A percentile compares a stretch with the other conserved stretches of the same genome.
These are phyloP conservation scores for Prunella strophiata DNA, from an alignment of 2,797 vertebrate genomes.

Conservation along the genomic window DNA sequence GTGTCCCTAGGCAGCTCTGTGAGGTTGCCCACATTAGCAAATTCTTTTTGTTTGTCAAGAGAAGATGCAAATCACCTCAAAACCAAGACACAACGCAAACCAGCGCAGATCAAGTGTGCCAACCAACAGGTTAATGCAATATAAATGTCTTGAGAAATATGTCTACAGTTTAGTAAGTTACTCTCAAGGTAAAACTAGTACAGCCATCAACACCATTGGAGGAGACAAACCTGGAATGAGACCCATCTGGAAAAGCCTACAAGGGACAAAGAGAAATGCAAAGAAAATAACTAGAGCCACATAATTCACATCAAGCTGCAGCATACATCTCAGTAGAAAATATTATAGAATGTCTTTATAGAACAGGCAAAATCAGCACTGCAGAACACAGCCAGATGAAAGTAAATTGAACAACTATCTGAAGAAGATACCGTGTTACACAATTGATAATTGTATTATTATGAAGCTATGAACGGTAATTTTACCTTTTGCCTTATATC, in stretches of 20 bases:
- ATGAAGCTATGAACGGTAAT: not conserved
- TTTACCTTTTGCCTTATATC: not conserved
- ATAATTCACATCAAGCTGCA: not conserved
- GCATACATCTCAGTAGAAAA: not conserved
- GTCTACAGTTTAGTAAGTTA: not conserved
- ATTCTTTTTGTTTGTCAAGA: not conserved
- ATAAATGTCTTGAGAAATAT: not conserved
- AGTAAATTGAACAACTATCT: not conserved
- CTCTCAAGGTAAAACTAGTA: not conserved
- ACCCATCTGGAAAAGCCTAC: not conserved
- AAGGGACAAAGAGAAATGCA: not conserved
- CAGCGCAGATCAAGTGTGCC: not conserved
- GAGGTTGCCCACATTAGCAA: not conserved
- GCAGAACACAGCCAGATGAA: not conserved
- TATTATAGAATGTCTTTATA: not conserved
- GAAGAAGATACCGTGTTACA: fast-evolving
- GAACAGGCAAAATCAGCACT: not conserved
- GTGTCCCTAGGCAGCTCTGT: not conserved
- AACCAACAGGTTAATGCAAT: not conserved
- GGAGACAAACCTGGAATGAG: constrained; percentile 1
- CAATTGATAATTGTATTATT: not conserved
- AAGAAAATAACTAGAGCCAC: not conserved
- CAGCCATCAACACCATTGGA: not conserved
- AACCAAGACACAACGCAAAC: not conserved
- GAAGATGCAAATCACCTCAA: not conserved